phyloP scores from a whole-genome alignment of 2,797 vertebrate species.

The Scolopax bukidnonensis region DNA sequence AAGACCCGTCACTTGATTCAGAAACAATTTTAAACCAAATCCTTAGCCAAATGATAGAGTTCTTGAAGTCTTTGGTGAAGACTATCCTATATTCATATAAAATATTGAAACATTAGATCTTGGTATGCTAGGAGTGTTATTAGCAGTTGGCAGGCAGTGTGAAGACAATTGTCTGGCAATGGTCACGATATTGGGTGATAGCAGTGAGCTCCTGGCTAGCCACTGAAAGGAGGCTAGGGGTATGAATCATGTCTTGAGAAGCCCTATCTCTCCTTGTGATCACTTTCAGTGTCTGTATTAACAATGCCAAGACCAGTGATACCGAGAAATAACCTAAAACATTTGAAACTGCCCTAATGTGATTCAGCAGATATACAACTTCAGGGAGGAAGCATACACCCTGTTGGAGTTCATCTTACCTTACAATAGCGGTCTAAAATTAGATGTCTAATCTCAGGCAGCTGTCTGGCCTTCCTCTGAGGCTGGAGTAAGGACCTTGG shows the following conservation, averaged over 20 bases:
- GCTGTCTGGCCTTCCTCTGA: not conserved
- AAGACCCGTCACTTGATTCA: conserved; percentile 70
- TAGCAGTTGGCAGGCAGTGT: not conserved
- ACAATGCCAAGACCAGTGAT: not conserved
- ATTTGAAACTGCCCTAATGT: not conserved
- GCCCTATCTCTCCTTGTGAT: not conserved
- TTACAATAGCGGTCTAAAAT: not conserved
- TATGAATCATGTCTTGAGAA: not conserved
- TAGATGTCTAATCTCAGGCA: not conserved
- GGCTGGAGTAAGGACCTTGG: not conserved
- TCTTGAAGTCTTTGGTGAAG: not conserved
- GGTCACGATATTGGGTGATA: not conserved
- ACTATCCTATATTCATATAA: not conserved
- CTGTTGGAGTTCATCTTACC: not conserved
- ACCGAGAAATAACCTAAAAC: not conserved
- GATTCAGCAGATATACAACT: not conserved
- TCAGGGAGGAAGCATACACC: not conserved
- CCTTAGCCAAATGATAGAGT: not conserved
- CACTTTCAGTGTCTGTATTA: not conserved
- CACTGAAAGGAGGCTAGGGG: not conserved
- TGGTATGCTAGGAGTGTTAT: not conserved
- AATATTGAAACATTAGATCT: not conserved
- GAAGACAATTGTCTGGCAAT: not conserved
- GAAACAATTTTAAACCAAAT: not conserved
- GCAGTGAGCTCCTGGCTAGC: not conserved